These are phyloP conservation scores for Gadopsis marmoratus DNA, from an alignment of 2,797 vertebrate genomes.

Conservation along the genomic window DNA sequence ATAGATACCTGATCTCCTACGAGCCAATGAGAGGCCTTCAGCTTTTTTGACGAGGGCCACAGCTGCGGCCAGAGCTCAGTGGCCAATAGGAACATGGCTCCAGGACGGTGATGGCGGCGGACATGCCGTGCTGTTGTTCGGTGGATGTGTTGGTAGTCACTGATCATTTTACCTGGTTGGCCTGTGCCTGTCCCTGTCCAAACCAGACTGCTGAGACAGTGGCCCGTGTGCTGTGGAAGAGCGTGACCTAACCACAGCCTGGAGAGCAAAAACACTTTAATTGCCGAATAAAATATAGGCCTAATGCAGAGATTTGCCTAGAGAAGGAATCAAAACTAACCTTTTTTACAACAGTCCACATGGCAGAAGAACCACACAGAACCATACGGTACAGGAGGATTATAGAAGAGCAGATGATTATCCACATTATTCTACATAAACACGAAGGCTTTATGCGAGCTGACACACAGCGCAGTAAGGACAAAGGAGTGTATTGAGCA, in stretches of 20 bases:
- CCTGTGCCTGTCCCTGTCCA: no score
- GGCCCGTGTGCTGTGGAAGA: conserved; percentile 6
- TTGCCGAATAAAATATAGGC: conserved; percentile 22
- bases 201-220: no score
- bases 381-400: conserved; percentile 44
- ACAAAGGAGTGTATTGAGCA: conserved; percentile 40
- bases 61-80: conserved; percentile 54
- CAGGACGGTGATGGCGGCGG: conserved; percentile 21
- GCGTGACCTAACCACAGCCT: conserved; percentile 39
- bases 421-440: conserved; percentile 37
- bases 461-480: conserved; percentile 18
- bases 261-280: conserved; percentile 38
- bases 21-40: conserved; percentile 68
- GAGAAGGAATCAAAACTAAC: conserved; percentile 43
- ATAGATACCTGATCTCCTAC: conserved; percentile 71
- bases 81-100: conserved; percentile 38
- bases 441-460: conserved; percentile 22
- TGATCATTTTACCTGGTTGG: no score
- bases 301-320: conserved; percentile 37
- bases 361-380: conserved; percentile 32
- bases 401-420: conserved; percentile 47
- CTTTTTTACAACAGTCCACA: conserved; percentile 39
- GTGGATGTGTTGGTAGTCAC: no score
- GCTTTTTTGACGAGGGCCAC: conserved; percentile 59
- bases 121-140: conserved; percentile 36